Conservation (phyloP, 1,140 invertebrate genomes). For the Heliothis subflexa region DNA sequence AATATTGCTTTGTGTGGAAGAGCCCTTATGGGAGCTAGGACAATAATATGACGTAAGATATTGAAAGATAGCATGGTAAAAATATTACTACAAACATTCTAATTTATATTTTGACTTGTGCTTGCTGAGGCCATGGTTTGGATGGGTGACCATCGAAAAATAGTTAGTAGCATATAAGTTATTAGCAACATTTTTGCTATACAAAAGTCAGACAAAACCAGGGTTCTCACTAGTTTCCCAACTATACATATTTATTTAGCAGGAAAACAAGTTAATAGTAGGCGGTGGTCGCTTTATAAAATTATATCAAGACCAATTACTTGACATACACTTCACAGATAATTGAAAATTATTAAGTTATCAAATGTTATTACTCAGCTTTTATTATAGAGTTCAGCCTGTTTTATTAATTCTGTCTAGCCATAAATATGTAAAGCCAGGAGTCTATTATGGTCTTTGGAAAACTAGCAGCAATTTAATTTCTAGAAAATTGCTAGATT, state of each 20-base stretch:
- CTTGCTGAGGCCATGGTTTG: too few relatives aligned
- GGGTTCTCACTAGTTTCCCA: background rate
- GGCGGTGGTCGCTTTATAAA: background rate
- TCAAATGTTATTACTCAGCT: constrained; percentile 11
- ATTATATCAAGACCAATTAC: constrained; percentile 18
- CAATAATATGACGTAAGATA: too few relatives aligned
- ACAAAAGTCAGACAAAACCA: background rate
- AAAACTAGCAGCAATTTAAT: background rate
- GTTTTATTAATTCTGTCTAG: constrained; percentile 9
- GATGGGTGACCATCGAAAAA: too few relatives aligned
- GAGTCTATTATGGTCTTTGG: background rate
- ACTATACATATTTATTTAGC: background rate
- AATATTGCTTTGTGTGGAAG: background rate
- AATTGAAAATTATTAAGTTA: constrained; percentile 43
- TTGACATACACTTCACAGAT: constrained; percentile 6
- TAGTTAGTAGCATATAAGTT: too few relatives aligned
- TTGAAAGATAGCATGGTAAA: too few relatives aligned
- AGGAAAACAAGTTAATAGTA: background rate
- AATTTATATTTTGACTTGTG: too few relatives aligned
- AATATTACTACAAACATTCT: too few relatives aligned
- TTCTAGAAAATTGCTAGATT: background rate
- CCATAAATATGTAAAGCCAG: constrained; percentile 2
- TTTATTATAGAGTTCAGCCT: background rate
- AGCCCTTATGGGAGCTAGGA: too few relatives aligned
- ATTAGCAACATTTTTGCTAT: too few relatives aligned